Percentiles rank a stretch among this genome's conserved stretches.
phyloP scores from a whole-genome alignment of 2,113 vertebrate species.

The Okapia johnstoni region DNA sequence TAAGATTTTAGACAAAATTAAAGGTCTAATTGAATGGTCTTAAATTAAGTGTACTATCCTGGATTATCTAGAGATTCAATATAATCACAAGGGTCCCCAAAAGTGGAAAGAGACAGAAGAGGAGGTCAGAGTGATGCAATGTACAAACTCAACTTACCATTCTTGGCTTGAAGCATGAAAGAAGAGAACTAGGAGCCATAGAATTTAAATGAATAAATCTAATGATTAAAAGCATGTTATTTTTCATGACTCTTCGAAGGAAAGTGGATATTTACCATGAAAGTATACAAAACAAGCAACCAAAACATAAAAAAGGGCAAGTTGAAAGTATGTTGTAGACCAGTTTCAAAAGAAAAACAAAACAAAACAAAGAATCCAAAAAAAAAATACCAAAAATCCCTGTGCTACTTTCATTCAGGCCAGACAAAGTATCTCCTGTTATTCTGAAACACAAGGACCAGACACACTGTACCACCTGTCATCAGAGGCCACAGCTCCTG shows the following conservation, averaged over 20 bases:
- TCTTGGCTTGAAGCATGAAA: neutral
- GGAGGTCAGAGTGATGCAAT: neutral
- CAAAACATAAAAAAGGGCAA: neutral
- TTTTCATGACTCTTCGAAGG: neutral
- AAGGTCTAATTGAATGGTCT: neutral
- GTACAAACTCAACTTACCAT: neutral
- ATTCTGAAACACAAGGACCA: neutral
- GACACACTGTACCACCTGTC: fast-evolving
- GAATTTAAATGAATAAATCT: neutral
- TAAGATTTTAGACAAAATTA: neutral
- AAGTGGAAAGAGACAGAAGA: neutral
- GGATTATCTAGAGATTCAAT: neutral
- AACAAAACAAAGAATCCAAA: neutral
- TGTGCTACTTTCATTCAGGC: neutral
- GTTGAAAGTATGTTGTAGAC: neutral
- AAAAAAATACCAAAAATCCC: neutral
- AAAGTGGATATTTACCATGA: neutral
- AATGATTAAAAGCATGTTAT: neutral
- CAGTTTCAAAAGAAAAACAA: neutral
- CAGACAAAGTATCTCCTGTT: neutral
- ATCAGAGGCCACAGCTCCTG: neutral
- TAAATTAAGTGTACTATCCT: neutral
- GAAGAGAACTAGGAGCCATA: fast-evolving
- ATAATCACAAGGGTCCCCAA: neutral
- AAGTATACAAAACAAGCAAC: neutral